Percentiles rank a stretch among this genome's conserved stretches.
Conservation (phyloP, 92 coral and sea anemone species). For the Palythoa caribaeorum region DNA sequence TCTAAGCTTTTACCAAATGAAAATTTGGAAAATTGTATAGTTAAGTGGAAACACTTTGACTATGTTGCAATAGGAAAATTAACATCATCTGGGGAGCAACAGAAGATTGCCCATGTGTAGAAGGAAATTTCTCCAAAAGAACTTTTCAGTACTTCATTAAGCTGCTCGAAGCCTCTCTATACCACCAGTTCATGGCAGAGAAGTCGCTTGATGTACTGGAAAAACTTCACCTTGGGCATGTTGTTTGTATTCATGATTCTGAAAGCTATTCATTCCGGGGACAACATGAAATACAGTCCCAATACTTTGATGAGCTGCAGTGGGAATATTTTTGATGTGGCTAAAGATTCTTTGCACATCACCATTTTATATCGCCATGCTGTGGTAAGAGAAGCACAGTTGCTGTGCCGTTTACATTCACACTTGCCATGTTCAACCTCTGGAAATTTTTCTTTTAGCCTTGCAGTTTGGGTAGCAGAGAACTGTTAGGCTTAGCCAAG, state of each 20-base stretch:
- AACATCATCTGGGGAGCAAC: constrained; percentile 53
- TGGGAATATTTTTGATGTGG: too few relatives aligned
- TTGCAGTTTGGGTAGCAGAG: too few relatives aligned
- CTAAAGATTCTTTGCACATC: too few relatives aligned
- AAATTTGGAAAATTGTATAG: constrained; percentile 4
- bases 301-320: neutral
- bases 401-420: too few relatives aligned
- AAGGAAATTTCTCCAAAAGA: constrained; percentile 57
- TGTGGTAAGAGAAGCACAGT: too few relatives aligned
- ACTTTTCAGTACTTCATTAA: constrained; percentile 52
- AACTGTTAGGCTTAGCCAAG: too few relatives aligned
- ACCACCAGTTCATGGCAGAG: constrained; percentile 60
- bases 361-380: too few relatives aligned
- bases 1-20: constrained; percentile 45
- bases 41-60: constrained; percentile 56
- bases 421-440: too few relatives aligned
- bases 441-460: too few relatives aligned
- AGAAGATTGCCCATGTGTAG: constrained; percentile 55
- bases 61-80: constrained; percentile 42
- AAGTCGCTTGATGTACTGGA: constrained; percentile 50
- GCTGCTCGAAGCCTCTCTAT: constrained; percentile 39
- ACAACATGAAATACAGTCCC: constrained; percentile 17
- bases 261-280: constrained; percentile 53
- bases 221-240: constrained; percentile 39
- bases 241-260: constrained; percentile 57